Evolutionary conservation across 1,140 invertebrate species (phyloP).

Genomic region (Druon quercuslanigerum): DNA sequence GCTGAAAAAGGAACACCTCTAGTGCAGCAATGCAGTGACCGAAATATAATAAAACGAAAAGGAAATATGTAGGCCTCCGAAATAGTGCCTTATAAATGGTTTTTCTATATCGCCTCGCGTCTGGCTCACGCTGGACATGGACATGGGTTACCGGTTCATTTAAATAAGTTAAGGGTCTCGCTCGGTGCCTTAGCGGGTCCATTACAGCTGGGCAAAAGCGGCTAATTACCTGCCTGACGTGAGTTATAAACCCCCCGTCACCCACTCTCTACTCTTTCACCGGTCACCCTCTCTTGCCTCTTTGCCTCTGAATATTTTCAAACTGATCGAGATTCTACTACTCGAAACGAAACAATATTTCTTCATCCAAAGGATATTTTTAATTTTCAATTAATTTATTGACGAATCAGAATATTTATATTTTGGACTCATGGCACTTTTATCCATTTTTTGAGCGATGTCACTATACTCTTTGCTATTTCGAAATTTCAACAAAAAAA

Average conservation of each 20-base stretch:
- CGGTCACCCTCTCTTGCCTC: slow-evolving; percentile 53
- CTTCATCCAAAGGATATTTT: too few species aligned
- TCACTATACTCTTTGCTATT: too few species aligned
- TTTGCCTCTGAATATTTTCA: slow-evolving; percentile 63
- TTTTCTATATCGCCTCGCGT: slow-evolving; percentile 75
- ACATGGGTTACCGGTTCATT: slow-evolving; percentile 76
- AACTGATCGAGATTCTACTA: slow-evolving; percentile 61
- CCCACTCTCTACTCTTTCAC: slow-evolving; percentile 41
- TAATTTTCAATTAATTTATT: too few species aligned
- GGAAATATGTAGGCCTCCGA: slow-evolving; percentile 60
- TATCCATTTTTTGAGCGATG: too few species aligned
- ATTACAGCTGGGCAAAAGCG: slow-evolving; percentile 75
- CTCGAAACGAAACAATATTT: slow-evolving; percentile 42
- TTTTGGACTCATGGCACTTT: too few species aligned
- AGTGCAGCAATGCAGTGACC: slow-evolving; percentile 33
- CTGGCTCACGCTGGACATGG: slow-evolving; percentile 69
- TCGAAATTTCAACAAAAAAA: too few species aligned
- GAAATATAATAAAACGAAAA: slow-evolving; percentile 52
- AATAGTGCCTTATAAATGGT: slow-evolving; percentile 75
- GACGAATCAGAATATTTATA: too few species aligned
- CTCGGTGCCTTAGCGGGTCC: slow-evolving; percentile 71
- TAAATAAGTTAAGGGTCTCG: slow-evolving; percentile 76
- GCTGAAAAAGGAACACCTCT: slow-evolving; percentile 32
- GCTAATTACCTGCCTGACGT: slow-evolving; percentile 77
- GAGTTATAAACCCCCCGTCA: slow-evolving; percentile 73